Base-by-base conservation (phyloP, 2,113 vertebrate genomes). In the Vulpes vulpes region DNA sequence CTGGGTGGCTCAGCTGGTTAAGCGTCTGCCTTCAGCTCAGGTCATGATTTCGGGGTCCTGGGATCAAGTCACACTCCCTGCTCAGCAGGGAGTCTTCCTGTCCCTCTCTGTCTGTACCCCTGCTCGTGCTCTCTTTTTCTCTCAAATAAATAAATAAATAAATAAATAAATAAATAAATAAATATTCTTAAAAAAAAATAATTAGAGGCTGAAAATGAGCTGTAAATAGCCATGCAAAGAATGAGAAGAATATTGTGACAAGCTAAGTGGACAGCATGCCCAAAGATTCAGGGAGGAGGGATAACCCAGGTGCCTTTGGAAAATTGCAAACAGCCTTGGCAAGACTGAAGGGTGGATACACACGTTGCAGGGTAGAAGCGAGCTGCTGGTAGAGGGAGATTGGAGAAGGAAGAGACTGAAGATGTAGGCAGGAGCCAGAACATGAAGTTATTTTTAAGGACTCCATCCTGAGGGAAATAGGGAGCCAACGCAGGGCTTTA, bases 381-480 rank as follows among this genome's bases (percentile, higher is more conserved):
- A 96, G 92, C 92, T 94, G 92, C 84, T 94, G 94, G 97, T 95
- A 35, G 86, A 96, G 76, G 82, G 94, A 96, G 88, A 92, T 3
- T 88, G 96, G 94, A 86, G 95, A 93, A 85, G 84, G 87, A 96
- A 20, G 87, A 86, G 69, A 65, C 67, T 90, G 81, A 87, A 95
- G 79, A 95, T 95, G 79, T 43, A 97, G 84, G 87, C 96, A 94
- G 92, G 64, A 95, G 95, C 95, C 95, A 98, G 97, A 91, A 97
- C 89, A 89, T 11, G 89, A n/a, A 96, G 96, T 94, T 98, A 95
- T 97, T 98, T 98, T 97, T 96, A 98, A 94, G 97, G 96, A 76
- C 95, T 92, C 96, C 71, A 89, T 95, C 97, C 95, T 78, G 19
- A 96, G 97, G 91, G 89, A 97, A 95, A 67, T n/a, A 74, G 97